Base-by-base conservation (phyloP, 1,140 invertebrate genomes). In the Archegozetes longisetosus region DNA sequence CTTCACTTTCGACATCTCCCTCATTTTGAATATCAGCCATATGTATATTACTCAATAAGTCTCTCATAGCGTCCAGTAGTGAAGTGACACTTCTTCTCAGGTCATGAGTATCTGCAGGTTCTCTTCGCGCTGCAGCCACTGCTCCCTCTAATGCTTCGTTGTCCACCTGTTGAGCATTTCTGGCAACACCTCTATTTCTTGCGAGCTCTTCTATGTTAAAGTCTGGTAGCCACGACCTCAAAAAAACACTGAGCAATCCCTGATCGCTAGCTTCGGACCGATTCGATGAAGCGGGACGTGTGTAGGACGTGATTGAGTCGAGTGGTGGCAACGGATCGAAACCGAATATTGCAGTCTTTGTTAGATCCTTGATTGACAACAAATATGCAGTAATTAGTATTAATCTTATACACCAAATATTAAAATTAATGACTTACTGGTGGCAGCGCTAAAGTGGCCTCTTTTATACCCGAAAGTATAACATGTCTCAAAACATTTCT, bases 241-340 rank as follows among this genome's bases (percentile, higher is more conserved):
- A 81, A 68, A 84, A 82, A 63, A 79, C 76, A 0, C 74, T 74
- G 26, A 82, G 67, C n/a, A 68, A 50, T 57, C 68, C 63, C 32
- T 40, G 32, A 17, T 40, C 32, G 17, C 65, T 53, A 54, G 62
- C 66, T 57, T 6, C 32, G 17, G 32, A 40, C 6, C 32, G 6
- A 17, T 6, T 17, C 6, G 6, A 6, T 6, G 32, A 6, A 40
- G 6, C 32, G 32, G 79, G 77, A 64, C 77, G 72, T 53, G 71
- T 74, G 70, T 89, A 90, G 53, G 82, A 77, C 67, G 83, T 78
- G 26, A 88, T 79, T 0, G 83, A 80, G 70, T 89, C 83, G 26
- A 69, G 62, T 6, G 87, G 87, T 12, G 86, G 87, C 49, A 89
- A 72, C 9, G 86, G 86, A 74, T 90, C 86, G 68, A 85, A 84